Percentiles rank a stretch among this genome's conserved stretches.
Conservation (phyloP, 1,140 invertebrate species). For the Stegodyphus dumicola region DNA sequence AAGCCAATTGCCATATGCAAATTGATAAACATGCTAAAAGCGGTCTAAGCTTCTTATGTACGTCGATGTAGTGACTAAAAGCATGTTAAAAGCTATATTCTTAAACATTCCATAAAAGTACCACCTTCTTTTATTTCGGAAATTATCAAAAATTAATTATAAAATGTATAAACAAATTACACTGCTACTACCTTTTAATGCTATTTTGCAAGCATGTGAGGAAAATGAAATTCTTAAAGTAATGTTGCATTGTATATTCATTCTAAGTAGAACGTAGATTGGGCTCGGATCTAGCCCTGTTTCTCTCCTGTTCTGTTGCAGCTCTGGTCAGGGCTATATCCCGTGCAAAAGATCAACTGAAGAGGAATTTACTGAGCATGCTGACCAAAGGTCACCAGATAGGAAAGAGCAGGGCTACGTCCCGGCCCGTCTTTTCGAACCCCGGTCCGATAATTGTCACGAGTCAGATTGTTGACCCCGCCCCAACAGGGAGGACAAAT, state of each 20-base stretch:
- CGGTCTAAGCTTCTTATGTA: no score
- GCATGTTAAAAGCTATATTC: no score
- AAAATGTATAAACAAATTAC: no score
- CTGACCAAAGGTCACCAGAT: constrained; percentile 51
- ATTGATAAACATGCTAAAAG: no score
- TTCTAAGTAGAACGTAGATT: constrained; percentile 6
- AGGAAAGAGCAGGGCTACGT: constrained; percentile 59
- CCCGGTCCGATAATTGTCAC: constrained; percentile 50
- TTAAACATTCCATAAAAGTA: no score
- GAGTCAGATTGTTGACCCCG: constrained; percentile 58
- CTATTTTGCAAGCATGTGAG: no score
- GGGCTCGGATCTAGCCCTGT: constrained; percentile 61
- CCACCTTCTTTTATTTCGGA: no score
- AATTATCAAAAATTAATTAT: no score
- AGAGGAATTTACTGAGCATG: constrained; percentile 48
- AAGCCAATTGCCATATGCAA: no score
- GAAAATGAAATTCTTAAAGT: no score
- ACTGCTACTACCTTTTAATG: no score
- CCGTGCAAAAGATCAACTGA: constrained; percentile 42
- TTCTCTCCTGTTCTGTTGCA: constrained; percentile 62
- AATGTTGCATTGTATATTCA: not conserved
- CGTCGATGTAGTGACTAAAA: no score
- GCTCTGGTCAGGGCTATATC: constrained; percentile 59
- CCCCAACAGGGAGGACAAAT: constrained; percentile 64
- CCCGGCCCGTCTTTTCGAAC: constrained; percentile 39